phyloP scores from a whole-genome alignment of 1,140 invertebrate species.

The Onthophagus taurus region DNA sequence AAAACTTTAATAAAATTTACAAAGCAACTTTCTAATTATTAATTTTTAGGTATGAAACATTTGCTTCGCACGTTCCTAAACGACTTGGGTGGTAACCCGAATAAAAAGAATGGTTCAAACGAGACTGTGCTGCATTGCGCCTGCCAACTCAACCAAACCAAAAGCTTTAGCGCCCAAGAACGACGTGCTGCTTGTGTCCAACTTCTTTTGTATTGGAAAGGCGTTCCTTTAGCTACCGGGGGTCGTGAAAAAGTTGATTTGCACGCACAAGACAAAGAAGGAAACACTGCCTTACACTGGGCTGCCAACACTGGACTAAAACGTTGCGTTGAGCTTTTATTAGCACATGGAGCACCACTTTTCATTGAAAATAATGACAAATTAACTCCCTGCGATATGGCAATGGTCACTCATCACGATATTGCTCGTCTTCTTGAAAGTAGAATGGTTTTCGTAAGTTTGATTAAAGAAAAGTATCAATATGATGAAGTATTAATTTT shows the following conservation, averaged over 20 bases:
- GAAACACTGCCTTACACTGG: conserved; percentile 59
- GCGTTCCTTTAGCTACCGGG: conserved; percentile 43
- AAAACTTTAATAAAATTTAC: conserved; percentile 35
- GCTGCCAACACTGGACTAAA: conserved; percentile 56
- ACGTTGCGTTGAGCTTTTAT: conserved; percentile 52
- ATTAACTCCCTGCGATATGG: conserved; percentile 56
- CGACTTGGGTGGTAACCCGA: conserved; percentile 58
- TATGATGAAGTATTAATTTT: neutral
- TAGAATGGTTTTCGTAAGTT: conserved; percentile 61
- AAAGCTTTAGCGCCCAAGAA: conserved; percentile 48
- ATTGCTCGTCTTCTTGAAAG: conserved; percentile 58
- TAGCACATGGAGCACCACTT: conserved; percentile 50
- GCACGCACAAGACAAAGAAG: conserved; percentile 49
- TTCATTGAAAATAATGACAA: conserved; percentile 55
- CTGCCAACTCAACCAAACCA: conserved; percentile 45
- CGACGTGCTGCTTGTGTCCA: conserved; percentile 50
- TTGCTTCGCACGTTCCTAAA: conserved; percentile 53
- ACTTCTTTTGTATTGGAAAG: conserved; percentile 55
- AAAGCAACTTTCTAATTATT: no score
- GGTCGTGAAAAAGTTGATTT: conserved; percentile 50
- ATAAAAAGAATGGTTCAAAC: conserved; percentile 56
- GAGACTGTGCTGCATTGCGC: conserved; percentile 56
- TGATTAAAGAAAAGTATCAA: neutral
- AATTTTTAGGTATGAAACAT: conserved; percentile 44
- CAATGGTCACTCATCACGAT: conserved; percentile 48